Evolutionary conservation across 2,797 vertebrate species (phyloP).

Genomic region (Champsocephalus gunnari): DNA sequence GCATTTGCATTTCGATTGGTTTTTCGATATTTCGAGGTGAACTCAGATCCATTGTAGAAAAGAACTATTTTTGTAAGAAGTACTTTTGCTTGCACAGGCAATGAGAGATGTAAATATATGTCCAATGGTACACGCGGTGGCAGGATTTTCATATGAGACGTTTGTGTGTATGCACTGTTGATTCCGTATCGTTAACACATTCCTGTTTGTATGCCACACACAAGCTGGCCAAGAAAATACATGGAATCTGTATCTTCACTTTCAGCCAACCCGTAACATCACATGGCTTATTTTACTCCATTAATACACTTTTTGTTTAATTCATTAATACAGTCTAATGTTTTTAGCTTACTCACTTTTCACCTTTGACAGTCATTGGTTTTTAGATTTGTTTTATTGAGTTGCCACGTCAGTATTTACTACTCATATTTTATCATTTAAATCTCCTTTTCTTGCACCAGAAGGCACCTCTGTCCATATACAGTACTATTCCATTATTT

Average conservation of each 20-base stretch:
- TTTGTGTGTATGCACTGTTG: constrained; percentile 63
- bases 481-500: constrained; percentile 69
- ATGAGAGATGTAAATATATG: constrained; percentile 82
- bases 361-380: constrained; percentile 30
- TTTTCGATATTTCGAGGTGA: constrained; percentile 76
- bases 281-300: constrained; percentile 56
- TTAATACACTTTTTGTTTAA: constrained; percentile 50
- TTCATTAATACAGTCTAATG: constrained; percentile 60
- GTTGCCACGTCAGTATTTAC: constrained; percentile 71
- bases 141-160: constrained; percentile 64
- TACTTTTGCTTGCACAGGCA: constrained; percentile 74
- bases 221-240: constrained; percentile 48
- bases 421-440: constrained; percentile 60
- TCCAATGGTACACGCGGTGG: constrained; percentile 73
- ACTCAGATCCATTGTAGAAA: constrained; percentile 76
- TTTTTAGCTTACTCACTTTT: constrained; percentile 48
- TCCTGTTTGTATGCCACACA: constrained; percentile 75
- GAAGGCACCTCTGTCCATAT: constrained; percentile 78
- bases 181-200: constrained; percentile 70
- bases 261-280: constrained; percentile 53
- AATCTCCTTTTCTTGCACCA: constrained; percentile 77
- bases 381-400: constrained; percentile 23
- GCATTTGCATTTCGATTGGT: constrained; percentile 81
- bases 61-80: constrained; percentile 87
- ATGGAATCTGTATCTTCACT: constrained; percentile 57